Conservation (phyloP, 1,140 invertebrate species). For the Chlorops oryzae region DNA sequence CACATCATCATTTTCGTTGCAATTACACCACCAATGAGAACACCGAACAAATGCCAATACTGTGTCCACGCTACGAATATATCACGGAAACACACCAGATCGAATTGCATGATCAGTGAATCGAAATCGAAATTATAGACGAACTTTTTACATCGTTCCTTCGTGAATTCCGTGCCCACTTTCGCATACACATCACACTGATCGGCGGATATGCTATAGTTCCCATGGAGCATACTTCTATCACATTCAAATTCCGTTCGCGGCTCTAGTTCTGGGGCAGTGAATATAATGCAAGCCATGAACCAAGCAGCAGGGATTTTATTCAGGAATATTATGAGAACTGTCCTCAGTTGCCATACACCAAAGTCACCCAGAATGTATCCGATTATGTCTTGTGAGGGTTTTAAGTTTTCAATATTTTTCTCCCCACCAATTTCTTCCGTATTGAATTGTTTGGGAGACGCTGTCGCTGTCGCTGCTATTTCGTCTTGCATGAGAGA, state of each 20-base stretch:
- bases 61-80: conserved; percentile 48
- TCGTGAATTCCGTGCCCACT: not conserved
- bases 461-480: conserved; percentile 2
- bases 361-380: conserved; percentile 46
- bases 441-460: not conserved
- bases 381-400: conserved; percentile 43
- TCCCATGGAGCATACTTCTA: conserved; percentile 19
- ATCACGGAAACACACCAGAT: conserved; percentile 46
- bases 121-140: conserved; percentile 33
- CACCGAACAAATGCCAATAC: conserved; percentile 49
- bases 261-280: conserved; percentile 39
- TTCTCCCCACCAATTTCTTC: too few species aligned
- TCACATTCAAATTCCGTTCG: conserved; percentile 32
- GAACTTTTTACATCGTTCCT: conserved; percentile 26
- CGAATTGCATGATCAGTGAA: conserved; percentile 44
- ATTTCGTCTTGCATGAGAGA: too few species aligned
- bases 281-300: conserved; percentile 49
- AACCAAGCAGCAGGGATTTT: conserved; percentile 50
- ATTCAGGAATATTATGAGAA: conserved; percentile 46
- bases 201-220: conserved; percentile 20
- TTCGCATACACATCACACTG: conserved; percentile 33
- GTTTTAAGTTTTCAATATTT: too few species aligned
- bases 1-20: conserved; percentile 45
- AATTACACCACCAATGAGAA: conserved; percentile 44
- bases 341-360: conserved; percentile 46